Evolutionary conservation across 2,888 invertebrate species (phyloP), one percentile per base, ranked within the genome.

Genomic region (Drosophila parthenogenetica): DNA sequence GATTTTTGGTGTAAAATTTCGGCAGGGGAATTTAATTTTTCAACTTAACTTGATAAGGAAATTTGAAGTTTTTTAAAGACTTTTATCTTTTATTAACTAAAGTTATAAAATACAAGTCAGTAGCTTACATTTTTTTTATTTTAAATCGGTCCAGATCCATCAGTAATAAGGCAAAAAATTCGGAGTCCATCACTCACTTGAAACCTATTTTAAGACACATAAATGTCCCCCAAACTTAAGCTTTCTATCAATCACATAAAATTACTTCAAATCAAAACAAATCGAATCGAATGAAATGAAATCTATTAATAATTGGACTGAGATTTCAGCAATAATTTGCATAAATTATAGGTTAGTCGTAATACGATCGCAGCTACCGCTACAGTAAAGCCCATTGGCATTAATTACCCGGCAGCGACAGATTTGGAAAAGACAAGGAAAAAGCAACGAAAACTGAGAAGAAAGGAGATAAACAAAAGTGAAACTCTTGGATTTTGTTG

Each of bases 381-480:
- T 76, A 69, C 8, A 35, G 13, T 35, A 35, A 35, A 29, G 67
- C 40, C 53, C 62, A 50, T 49, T 70, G 81, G 65, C 76, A 68
- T 83, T 86, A 82, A 86, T 82, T 86, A 79, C 63, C 87, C 85
- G 76, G 76, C 73, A 81, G 64, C 81, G 67, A 65, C 76, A 70
- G 58, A 73, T 49, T 69, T 65, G 65, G 61, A 17, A 7, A 46
- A 14, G 17, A 46, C 29, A 29, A 29, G 29, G 35, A 35, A 35
- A 35, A 29, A 29, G 29, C 29, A 8, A 29, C 29, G 29, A 29
- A 29, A 8, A 22, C 5, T 22, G 22, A 5, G 22, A 22, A 29
- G 25, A 29, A 8, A 8, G 29, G 8, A 25, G 25, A 50, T 45
- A 57, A 83, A n/a, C n/a, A n/a, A 81, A 83, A 83, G 83, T 83